Base-by-base conservation (phyloP, 2,113 vertebrate genomes). In the Pseudolaguvia tuberculata region DNA sequence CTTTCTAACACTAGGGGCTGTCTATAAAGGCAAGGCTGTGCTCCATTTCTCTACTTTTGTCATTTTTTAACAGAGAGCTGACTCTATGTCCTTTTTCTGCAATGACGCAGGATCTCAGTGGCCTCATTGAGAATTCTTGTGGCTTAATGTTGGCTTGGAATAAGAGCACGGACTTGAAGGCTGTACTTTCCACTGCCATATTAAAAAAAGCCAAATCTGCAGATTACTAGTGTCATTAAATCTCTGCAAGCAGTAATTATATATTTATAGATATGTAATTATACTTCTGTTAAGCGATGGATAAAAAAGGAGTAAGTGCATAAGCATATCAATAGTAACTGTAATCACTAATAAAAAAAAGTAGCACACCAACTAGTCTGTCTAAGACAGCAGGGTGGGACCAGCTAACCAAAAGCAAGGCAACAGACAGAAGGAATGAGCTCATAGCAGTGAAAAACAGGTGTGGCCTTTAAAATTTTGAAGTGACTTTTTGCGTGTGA, bases 341-440 rank as follows among this genome's bases (percentile, higher is more conserved):
- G 25, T n/a, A 39, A 70, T 50, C 67, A 71, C 62, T 78, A 75
- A 72, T 15, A 62, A 27, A 27, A 57, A n/a, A 78, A 23, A 66
- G 25, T 51, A 20, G 70, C 61, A 74, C 48, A 25, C 29, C 53
- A 68, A 55, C 55, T 27, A 75, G 62, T 58, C 56, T 27, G 61
- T 39, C 29, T n/a, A 70, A 70, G 52, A 86, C 85, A 86, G 67
- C 83, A 85, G 84, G 87, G 86, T 84, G 87, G 85, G 87, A 76
- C 84, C 31, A 77, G 80, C 66, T 73, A 77, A 79, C 27, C 69
- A 76, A 88, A 80, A 88, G 85, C 88, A 89, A 87, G 86, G 87
- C 83, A 82, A 81, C 82, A 83, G 85, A 89, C 82, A 81, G 84
- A 89, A 86, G 73, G 83, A 81, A 87, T 87, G 83, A 78, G 72